phyloP scores from a whole-genome alignment of 2,113 vertebrate species.

The Montifringilla adamsi region DNA sequence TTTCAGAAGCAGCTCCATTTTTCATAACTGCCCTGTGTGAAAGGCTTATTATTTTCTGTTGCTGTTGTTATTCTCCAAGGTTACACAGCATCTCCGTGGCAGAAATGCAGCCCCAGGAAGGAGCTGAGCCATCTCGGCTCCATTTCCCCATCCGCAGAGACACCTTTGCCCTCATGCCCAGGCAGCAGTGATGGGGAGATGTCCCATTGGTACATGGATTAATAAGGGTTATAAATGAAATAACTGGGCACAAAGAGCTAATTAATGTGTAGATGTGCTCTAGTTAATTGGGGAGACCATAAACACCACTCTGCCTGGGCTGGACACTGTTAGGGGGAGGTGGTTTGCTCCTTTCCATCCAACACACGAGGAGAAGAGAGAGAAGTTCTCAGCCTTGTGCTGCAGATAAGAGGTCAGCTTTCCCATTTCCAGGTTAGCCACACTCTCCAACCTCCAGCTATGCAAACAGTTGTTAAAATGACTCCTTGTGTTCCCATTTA shows the following conservation, averaged over 20 bases:
- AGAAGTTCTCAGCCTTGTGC: not conserved
- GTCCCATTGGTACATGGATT: not conserved
- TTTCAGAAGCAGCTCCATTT: not conserved
- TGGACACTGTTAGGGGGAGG: not conserved
- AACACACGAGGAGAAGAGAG: not conserved
- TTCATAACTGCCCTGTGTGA: not conserved
- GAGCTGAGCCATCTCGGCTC: not conserved
- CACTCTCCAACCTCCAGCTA: not conserved
- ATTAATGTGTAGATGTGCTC: not conserved
- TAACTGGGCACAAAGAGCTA: not conserved
- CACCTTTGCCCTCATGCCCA: not conserved
- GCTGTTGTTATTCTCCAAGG: not conserved
- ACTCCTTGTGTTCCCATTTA: not conserved
- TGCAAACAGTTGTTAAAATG: not conserved
- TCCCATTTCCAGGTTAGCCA: not conserved
- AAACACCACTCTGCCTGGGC: not conserved
- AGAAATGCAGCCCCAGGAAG: not conserved
- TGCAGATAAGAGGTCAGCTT: not conserved
- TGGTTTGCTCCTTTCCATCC: not conserved
- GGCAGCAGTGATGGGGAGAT: not conserved
- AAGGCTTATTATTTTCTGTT: not conserved
- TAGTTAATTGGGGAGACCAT: not conserved
- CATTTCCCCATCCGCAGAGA: accelerated
- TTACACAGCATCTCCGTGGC: not conserved
- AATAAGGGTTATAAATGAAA: not conserved